Evolutionary conservation across 2,113 vertebrate species (phyloP), one percentile per base, ranked within the genome.

Genomic region (Piaya cayana): DNA sequence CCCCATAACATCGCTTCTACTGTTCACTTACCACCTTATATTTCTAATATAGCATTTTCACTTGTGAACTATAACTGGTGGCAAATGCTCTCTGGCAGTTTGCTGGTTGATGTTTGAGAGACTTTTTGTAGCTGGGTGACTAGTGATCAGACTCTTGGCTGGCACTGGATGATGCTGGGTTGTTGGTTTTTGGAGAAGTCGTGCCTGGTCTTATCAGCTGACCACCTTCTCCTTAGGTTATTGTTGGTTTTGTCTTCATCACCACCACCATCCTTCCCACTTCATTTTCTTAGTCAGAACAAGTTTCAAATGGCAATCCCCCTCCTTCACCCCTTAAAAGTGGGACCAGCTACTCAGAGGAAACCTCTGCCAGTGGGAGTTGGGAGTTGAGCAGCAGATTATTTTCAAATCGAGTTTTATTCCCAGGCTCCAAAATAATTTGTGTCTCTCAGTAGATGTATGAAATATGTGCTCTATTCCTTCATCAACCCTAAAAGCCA

Each of bases 41-140:
- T 37, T 92, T 58, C 45, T 26, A 42, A 32, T 32, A 39, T 0
- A 26, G 55, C 19, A 1, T 49, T 90, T 82, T 53, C 19, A 15
- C 50, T 58, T 0, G 0, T 32, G 7, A 36, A 1, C 5, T 37
- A 1, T 60, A 65, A 12, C 42, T 50, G 27, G 15, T n/a, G 17
- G 59, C 27, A 58, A 12, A 1, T n/a, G 18, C 16, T 49, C 7
- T 69, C n/a, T 49, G 65, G 56, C 15, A 59, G 19, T 81, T 70
- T 74, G 25, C 7, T 93, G 70, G 15, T 14, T 90, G 49, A 5
- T 47, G 15, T 37, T 86, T 68, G 15, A 20, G 71, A 50, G 45
- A 18, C 22, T 21, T 83, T 63, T 79, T 88, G 86, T 15, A 79
- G 37, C 20, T 15, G 12, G 8, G 6, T 52, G 36, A 18, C 3